Evolutionary conservation across 2,888 invertebrate genomes (phyloP), one percentile per base, ranked within the genome.

Genomic region (Nemoura dubitans): DNA sequence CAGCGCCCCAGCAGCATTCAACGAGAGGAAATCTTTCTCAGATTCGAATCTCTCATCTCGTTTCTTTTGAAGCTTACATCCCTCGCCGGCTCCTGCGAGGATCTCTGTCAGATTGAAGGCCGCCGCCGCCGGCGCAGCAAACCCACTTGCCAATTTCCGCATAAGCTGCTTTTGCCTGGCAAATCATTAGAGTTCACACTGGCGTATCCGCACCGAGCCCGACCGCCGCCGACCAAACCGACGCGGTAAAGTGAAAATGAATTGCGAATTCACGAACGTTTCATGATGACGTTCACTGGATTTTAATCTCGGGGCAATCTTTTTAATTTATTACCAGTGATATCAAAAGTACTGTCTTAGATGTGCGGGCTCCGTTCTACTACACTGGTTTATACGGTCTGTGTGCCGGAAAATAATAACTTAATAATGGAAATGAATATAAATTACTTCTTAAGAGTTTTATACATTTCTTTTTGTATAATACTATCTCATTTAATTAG

Each of bases 11-110:
- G 10, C 59, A 21, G 21, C 59, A 59, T 59, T 59, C 59, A 59
- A 59, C 59, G 59, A 59, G 59, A 59, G 59, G 59, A 59, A 59
- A 59, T 59, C 59, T 59, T 59, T 59, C 59, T 59, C 59, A 59
- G 59, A 59, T 59, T 21, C 59, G 59, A 59, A 59, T 59, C 36
- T 36, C 36, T 36, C 36, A 36, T 36, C 59, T 59, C 59, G 59
- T 59, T 59, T 21, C 59, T 59, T 59, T 59, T 59, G 59, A 59
- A 59, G 59, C 59, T 59, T 59, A 59, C 59, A 21, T 59, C 59
- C 16, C 10, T 36, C 59, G 59, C 59, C 16, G 5, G 21, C 59
- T 3, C 59, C 14, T 21, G 16, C 16, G 59, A 2, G 21, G 14
- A 59, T 59, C 59, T 59, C 10, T 21, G 59, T 59, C 59, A 14